phyloP scores from a whole-genome alignment of 2,888 invertebrate genomes.

The Chrysolina americana region DNA sequence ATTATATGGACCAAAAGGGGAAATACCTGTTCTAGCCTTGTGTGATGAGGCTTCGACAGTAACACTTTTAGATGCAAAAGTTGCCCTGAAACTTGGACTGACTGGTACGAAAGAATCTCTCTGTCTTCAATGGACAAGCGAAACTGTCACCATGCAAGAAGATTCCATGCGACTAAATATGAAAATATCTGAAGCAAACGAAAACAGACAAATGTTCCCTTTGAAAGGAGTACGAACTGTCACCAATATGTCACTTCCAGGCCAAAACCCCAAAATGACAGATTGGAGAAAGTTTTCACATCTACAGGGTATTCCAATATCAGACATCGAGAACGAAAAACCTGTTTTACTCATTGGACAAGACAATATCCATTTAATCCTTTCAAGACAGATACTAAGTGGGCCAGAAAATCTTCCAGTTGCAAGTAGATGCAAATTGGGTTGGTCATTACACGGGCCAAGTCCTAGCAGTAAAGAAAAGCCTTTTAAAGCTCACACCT shows the following conservation, averaged over 20 bases:
- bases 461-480: no score
- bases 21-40: neutral
- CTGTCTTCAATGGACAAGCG: slow-evolving; percentile 13
- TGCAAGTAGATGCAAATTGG: no score
- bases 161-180: neutral
- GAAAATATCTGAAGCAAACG: neutral
- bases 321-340: neutral
- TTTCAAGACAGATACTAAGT: no score
- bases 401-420: no score
- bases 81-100: neutral
- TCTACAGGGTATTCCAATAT: neutral
- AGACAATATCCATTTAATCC: neutral
- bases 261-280: neutral
- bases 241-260: neutral
- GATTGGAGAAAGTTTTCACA: slow-evolving; percentile 8
- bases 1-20: slow-evolving; percentile 7
- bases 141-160: neutral
- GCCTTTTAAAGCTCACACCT: no score
- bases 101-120: neutral
- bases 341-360: slow-evolving; percentile 8
- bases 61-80: neutral
- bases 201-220: neutral
- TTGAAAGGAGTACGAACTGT: slow-evolving; percentile 1
- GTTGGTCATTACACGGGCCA: no score
- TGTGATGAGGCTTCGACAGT: slow-evolving; percentile 12